A percentile compares a stretch with the other conserved stretches of the same genome.
phyloP scores from a whole-genome alignment of 2,888 invertebrate genomes.

The Erebia aethiops region DNA sequence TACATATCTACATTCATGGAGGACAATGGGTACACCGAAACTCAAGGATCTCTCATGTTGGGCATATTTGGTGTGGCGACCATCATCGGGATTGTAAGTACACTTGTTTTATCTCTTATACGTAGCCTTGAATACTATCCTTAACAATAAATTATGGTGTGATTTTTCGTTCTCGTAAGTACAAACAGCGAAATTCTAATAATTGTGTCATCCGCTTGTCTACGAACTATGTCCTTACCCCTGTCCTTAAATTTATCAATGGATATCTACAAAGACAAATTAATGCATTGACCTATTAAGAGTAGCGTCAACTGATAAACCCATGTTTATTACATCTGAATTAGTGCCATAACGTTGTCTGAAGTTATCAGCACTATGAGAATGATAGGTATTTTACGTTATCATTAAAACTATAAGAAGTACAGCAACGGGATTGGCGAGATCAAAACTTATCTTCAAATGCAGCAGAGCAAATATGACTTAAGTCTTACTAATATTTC shows the following conservation, averaged over 20 bases:
- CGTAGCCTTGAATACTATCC: too few relatives aligned
- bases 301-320: not conserved
- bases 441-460: conserved; percentile 27
- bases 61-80: conserved; percentile 94
- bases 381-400: conserved; percentile 2
- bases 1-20: conserved; percentile 93
- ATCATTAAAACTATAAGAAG: conserved; percentile 16
- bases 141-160: too few relatives aligned
- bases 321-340: not conserved
- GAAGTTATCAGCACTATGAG: not conserved
- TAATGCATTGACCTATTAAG: not conserved
- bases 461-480: conserved; percentile 11
- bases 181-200: not conserved
- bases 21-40: conserved; percentile 83
- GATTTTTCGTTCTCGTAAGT: too few relatives aligned
- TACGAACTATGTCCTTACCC: not conserved
- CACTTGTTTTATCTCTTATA: not conserved
- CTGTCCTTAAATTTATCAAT: not conserved
- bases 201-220: not conserved
- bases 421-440: conserved; percentile 7
- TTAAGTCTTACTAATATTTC: conserved; percentile 12
- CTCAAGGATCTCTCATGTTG: conserved; percentile 89
- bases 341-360: not conserved
- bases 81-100: conserved; percentile 92
- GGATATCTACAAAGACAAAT: not conserved